Evolutionary conservation across 2,888 invertebrate genomes (phyloP).

Genomic region (Eristalinus sepulchralis): DNA sequence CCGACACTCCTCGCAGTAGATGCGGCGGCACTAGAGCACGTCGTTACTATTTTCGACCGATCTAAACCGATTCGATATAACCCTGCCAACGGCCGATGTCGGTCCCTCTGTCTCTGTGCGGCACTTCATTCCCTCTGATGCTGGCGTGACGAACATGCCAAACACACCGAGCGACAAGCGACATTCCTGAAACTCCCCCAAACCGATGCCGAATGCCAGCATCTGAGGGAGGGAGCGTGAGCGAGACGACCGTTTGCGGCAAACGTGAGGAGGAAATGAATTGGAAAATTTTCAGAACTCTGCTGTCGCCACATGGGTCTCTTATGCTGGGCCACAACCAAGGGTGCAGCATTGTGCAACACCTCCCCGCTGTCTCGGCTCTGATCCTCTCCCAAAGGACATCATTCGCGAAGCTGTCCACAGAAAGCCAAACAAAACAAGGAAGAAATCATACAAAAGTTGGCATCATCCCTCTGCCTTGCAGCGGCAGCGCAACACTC

Average conservation of each 20-base stretch:
- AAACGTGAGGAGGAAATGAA: conserved; percentile 19
- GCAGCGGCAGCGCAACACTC: not conserved
- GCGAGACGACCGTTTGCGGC: not conserved
- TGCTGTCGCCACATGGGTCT: conserved; percentile 50
- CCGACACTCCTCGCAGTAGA: conserved; percentile 4
- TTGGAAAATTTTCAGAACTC: conserved; percentile 48
- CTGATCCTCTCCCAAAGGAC: conserved; percentile 23
- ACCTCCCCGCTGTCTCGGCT: conserved; percentile 10
- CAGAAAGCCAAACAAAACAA: conserved; percentile 8
- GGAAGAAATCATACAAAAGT: not conserved
- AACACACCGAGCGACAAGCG: conserved; percentile 14
- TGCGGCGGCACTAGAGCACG: not conserved
- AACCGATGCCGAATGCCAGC: not conserved
- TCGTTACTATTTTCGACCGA: conserved; percentile 57
- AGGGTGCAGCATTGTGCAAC: conserved; percentile 46
- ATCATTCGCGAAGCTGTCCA: conserved; percentile 7
- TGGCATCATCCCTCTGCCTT: conserved; percentile 18
- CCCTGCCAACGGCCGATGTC: not conserved
- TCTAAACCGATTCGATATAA: conserved; percentile 10
- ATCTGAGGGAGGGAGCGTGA: not conserved
- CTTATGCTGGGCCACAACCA: not conserved
- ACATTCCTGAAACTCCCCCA: conserved; percentile 58
- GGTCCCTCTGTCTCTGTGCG: not conserved
- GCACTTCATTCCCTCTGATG: conserved; percentile 4
- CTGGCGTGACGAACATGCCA: conserved; percentile 48